phyloP scores from a whole-genome alignment of 2,797 vertebrate species.

The Lepilemur septentrionalis region DNA sequence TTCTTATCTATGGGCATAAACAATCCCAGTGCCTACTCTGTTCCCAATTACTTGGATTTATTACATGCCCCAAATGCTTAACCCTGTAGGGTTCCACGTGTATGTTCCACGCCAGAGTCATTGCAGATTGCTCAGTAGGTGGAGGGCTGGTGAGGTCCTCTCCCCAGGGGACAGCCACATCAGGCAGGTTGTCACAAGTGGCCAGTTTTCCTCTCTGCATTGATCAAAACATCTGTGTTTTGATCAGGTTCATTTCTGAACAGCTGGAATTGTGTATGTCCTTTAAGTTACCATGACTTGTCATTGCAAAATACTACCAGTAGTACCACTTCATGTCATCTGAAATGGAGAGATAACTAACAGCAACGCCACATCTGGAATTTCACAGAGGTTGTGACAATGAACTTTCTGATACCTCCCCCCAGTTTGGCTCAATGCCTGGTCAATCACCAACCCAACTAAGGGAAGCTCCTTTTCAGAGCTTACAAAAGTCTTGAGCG shows the following conservation, averaged over 20 bases:
- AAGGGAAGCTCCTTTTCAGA: background rate
- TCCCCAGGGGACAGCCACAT: no score
- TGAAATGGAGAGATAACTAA: background rate
- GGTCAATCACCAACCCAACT: background rate
- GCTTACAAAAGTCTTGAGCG: background rate
- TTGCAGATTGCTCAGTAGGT: accelerated
- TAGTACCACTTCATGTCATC: background rate
- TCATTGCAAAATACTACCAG: background rate
- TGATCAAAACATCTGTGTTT: background rate
- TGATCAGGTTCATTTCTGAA: background rate
- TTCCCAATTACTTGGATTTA: background rate
- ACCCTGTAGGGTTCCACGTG: background rate
- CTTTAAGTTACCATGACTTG: background rate
- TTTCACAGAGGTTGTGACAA: background rate
- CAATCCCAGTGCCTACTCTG: background rate
- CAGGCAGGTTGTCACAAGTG: background rate
- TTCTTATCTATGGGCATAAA: background rate
- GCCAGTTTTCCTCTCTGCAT: background rate
- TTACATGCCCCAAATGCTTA: background rate
- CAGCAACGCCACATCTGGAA: background rate
- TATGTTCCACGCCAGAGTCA: accelerated
- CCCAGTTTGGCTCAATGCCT: background rate
- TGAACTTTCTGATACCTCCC: background rate
- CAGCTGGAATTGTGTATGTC: background rate
- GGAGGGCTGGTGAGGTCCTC: background rate